Base-by-base conservation (phyloP, 2,888 invertebrate genomes). In the Archaeoteleia sp. region DNA sequence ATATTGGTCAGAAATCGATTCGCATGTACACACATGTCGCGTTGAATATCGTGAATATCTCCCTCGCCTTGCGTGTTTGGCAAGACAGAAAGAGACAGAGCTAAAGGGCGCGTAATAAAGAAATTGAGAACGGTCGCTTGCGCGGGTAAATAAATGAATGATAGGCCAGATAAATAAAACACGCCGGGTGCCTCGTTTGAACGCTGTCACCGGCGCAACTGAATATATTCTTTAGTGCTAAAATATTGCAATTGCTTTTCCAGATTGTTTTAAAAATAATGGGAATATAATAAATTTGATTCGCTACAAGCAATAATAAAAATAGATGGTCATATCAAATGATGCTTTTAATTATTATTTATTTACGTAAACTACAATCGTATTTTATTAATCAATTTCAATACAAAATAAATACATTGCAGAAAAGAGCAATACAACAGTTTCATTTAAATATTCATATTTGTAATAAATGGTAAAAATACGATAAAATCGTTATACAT, bases 1-100 rank as follows among this genome's bases (percentile, higher is more conserved):
- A 42, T 42, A 34, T 53, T 13, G 34, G 42, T 29, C 14, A 12
- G 30, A 17, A 53, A 53, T 53, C 40, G 53, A 53, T 53, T 42
- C 30, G 20, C 32, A 7, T 20, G 10, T 40, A 8, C 34, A 32
- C 42, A 42, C 53, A 32, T 42, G 40, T 42, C 29, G 30, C 37
- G 15, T 15, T 15, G 15, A 37, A 13, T 37, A 37, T 37, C 37
- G 37, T 7, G 37, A 15, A 37, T 37, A 37, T 37, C 37, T n/a
- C n/a, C n/a, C n/a, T 5, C 34, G 8, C 15, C 15, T 37, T 9
- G 37, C 37, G 37, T 37, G 37, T 37, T 37, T 15, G 7, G 15
- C 13, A 15, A 15, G 14, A 15, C 13, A 4, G 17, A 15, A 34
- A 12, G 37, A 15, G 13, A 15, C 17, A 13, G n/a, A 15, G 9